Evolutionary conservation across 2,113 vertebrate species (phyloP).

Genomic region (Lepisosteus osseus): DNA sequence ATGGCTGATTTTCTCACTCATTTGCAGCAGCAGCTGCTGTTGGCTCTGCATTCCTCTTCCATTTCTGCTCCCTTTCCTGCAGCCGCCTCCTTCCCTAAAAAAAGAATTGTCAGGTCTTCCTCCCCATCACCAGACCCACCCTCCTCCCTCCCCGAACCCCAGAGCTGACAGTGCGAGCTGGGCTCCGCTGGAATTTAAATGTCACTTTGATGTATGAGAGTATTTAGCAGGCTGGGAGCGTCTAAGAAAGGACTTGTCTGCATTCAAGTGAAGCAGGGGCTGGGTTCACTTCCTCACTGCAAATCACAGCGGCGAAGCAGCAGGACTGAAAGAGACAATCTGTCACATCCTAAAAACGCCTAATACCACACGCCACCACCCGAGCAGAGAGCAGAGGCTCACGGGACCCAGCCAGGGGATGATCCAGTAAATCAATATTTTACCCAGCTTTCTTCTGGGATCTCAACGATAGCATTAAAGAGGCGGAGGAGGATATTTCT

Average conservation of each 20-base stretch:
- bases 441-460: constrained; percentile 34
- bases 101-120: background rate
- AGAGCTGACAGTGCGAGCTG: constrained; percentile 11
- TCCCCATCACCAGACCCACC: background rate
- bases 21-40: constrained; percentile 18
- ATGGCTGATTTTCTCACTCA: constrained; percentile 28
- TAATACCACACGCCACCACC: constrained; percentile 7
- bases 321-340: constrained; percentile 31
- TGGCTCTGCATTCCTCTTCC: background rate
- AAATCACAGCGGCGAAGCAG: background rate
- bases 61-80: background rate
- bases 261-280: constrained; percentile 38
- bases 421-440: constrained; percentile 46
- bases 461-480: constrained; percentile 18
- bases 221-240: constrained; percentile 35
- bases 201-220: constrained; percentile 48
- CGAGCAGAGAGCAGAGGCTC: constrained; percentile 21
- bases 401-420: constrained; percentile 21
- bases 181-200: constrained; percentile 29
- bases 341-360: constrained; percentile 30
- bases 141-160: background rate
- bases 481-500: constrained; percentile 18
- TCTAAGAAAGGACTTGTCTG: constrained; percentile 23
- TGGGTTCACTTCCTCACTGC: constrained; percentile 6
- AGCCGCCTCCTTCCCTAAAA: background rate